Conservation (phyloP, 2,888 invertebrate species). For the Charanyca ferruginea region DNA sequence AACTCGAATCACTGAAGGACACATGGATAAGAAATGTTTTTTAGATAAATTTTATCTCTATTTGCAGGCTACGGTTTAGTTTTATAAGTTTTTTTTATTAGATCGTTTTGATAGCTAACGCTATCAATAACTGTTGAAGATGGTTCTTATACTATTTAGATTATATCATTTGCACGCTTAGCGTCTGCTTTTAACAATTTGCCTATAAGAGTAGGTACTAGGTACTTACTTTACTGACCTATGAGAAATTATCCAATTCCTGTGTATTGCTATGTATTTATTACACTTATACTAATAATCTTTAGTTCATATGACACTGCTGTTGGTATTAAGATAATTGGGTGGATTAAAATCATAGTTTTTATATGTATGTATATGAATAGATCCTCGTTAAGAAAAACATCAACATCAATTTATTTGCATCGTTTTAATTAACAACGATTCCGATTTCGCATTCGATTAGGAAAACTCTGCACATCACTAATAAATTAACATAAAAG, state of each 20-base stretch:
- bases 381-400: no score
- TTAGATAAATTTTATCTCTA: constrained; percentile 63
- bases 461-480: constrained; percentile 8
- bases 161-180: constrained; percentile 21
- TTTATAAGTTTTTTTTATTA: constrained; percentile 57
- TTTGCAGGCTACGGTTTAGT: constrained; percentile 53
- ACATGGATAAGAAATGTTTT: constrained; percentile 61
- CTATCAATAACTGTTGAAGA: constrained; percentile 63
- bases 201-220: background rate
- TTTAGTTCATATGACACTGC: background rate
- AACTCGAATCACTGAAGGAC: constrained; percentile 57
- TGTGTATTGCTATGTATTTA: constrained; percentile 10
- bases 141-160: constrained; percentile 48
- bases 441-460: constrained; percentile 4
- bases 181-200: background rate
- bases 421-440: background rate
- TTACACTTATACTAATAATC: background rate
- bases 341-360: background rate
- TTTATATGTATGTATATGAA: no score
- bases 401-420: background rate
- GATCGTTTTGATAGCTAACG: constrained; percentile 47
- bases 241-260: constrained; percentile 4
- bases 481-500: constrained; percentile 22
- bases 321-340: background rate
- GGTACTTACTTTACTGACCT: constrained; percentile 5